Conservation (phyloP, 2,113 vertebrate genomes). For the Tupaia chinensis region DNA sequence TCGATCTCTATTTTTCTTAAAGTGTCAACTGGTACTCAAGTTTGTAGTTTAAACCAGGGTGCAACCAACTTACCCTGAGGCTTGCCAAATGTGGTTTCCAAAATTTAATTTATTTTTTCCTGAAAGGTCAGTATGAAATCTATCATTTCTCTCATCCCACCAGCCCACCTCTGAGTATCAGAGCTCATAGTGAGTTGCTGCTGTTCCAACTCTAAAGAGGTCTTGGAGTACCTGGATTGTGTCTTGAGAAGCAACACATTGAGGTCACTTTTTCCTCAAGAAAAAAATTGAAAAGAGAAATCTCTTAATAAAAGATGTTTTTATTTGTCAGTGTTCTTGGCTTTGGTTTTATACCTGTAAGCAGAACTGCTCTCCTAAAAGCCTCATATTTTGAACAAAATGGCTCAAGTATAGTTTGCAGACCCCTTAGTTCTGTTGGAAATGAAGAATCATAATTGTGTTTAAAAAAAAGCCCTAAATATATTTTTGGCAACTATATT, state of each 20-base stretch:
- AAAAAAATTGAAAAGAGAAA: conserved; percentile 64
- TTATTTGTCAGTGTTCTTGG: conserved; percentile 16
- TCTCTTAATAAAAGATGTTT: conserved; percentile 74
- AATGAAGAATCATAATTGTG: conserved; percentile 74
- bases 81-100: neutral
- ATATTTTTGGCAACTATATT: neutral
- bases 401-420: conserved; percentile 78
- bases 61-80: neutral
- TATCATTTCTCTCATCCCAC: neutral
- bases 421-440: conserved; percentile 73
- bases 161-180: neutral
- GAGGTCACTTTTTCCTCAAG: neutral
- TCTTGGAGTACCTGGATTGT: neutral
- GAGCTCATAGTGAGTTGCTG: neutral
- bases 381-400: conserved; percentile 77
- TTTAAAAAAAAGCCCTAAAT: conserved; percentile 53
- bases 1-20: neutral
- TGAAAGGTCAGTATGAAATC: neutral
- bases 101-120: neutral
- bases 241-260: neutral
- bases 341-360: neutral
- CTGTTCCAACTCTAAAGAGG: neutral
- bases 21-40: neutral
- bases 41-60: neutral
- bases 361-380: conserved; percentile 76